A percentile compares a stretch with the other conserved stretches of the same genome.
phyloP scores from a whole-genome alignment of 2,797 vertebrate species.

The Apodemus agrarius region DNA sequence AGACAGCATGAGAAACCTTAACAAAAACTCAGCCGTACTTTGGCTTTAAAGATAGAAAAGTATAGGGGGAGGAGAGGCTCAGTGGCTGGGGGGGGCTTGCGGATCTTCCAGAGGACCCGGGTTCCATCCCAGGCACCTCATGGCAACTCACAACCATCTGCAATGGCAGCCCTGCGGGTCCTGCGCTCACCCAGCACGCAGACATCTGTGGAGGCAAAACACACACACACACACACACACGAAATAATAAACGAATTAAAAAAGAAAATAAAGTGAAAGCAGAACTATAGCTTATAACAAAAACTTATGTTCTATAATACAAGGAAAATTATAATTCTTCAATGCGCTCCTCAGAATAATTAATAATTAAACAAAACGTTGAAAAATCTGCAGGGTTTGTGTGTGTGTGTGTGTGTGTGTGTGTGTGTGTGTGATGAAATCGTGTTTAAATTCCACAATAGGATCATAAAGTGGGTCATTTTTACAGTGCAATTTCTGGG shows the following conservation, averaged over 20 bases:
- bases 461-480: slow-evolving; percentile 44
- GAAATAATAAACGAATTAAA: background rate
- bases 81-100: background rate
- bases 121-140: background rate
- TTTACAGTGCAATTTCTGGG: slow-evolving; percentile 34
- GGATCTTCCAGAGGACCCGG: background rate
- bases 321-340: background rate
- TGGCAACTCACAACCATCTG: background rate
- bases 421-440: background rate
- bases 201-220: background rate
- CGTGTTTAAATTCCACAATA: background rate
- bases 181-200: background rate
- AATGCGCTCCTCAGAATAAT: background rate
- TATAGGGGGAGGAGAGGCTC: background rate
- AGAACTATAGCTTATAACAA: background rate
- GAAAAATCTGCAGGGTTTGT: background rate
- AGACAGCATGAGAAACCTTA: background rate
- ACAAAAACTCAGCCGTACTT: background rate
- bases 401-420: background rate
- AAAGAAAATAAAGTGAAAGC: background rate
- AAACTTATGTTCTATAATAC: background rate
- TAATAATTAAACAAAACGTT: background rate
- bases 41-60: background rate
- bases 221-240: background rate
- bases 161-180: too few species aligned